phyloP scores from a whole-genome alignment of 2,888 invertebrate genomes.

The Caenorhabditis japonica region DNA sequence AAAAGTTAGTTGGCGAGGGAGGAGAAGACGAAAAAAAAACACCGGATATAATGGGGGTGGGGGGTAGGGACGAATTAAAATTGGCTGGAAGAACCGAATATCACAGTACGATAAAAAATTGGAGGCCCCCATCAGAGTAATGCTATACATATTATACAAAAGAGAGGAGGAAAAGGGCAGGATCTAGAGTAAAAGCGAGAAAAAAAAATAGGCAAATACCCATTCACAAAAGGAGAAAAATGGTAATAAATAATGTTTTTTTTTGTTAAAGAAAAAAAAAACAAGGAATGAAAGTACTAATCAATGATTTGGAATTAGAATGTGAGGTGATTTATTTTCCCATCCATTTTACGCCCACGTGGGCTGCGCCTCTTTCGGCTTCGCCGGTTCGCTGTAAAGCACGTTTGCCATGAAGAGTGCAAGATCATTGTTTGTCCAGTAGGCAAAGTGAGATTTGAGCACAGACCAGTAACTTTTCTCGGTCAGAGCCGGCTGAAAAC shows the following conservation, averaged over 20 bases:
- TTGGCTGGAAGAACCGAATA: too few species aligned
- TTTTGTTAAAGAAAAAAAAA: neutral
- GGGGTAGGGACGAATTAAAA: too few species aligned
- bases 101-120: constrained; percentile 13
- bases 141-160: constrained; percentile 45
- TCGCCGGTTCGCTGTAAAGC: constrained; percentile 58
- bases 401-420: constrained; percentile 68
- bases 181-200: neutral
- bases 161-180: neutral
- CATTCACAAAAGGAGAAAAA: neutral
- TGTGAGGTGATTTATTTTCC: constrained; percentile 37
- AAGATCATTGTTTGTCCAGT: constrained; percentile 74
- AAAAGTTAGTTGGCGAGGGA: constrained; percentile 2
- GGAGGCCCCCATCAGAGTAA: constrained; percentile 4
- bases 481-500: constrained; percentile 71
- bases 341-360: constrained; percentile 34
- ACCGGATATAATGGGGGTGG: constrained; percentile 1
- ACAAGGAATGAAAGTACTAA: constrained; percentile 1
- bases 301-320: constrained; percentile 6
- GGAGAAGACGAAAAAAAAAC: neutral
- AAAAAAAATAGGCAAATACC: too few species aligned
- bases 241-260: constrained; percentile 2
- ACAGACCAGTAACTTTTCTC: constrained; percentile 76
- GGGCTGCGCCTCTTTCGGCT: constrained; percentile 47
- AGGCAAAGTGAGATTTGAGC: constrained; percentile 73